Base-by-base conservation (phyloP, 2,888 invertebrate genomes). In the Clistopyga incitator region DNA sequence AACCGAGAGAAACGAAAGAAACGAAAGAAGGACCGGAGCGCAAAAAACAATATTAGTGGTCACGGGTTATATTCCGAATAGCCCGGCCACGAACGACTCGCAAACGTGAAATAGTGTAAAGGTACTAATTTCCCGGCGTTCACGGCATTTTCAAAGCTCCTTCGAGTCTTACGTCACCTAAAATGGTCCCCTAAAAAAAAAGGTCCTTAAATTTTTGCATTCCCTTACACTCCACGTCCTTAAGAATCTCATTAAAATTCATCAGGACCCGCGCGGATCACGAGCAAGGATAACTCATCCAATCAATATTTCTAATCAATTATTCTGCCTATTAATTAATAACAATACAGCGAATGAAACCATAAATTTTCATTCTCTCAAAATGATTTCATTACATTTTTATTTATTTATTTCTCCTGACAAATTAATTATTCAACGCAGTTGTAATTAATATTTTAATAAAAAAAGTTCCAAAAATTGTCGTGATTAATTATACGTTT, bases 61-160 rank as follows among this genome's bases (percentile, higher is more conserved):
- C 72, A 78, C 67, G 77, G 80, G 47, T 25, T 65, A 42, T 50
- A 18, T 34, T 45, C 47, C 47, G 47, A n/a, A 78, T 74, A 78
- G 77, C 18, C 54, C 81, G 77, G 77, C 82, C 82, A 81, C 59
- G n/a, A 85, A 82, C 77, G 85, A 85, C 79, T 85, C 23, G 71
- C n/a, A 45, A 67, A 77, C 50, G 50, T 72, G 67, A 81, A 77
- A 42, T 18, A 75, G 42, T 34, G 23, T 15, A n/a, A 72, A 83
- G 83, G 67, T 80, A 83, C 76, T 71, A 83, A 79, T 83, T 79
- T 83, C 67, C 67, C 79, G 15, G 64, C 59, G 15, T 67, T n/a
- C 34, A 18, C 42, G 38, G 34, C 64, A 25, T 45, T 72, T 71
- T 76, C 59, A 34, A 74, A 74, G n/a, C 54, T 61, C 38, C 67